Percentiles rank a stretch among this genome's conserved stretches.
phyloP scores from a whole-genome alignment of 1,140 invertebrate species.

The Akabosia matsudoensis region DNA sequence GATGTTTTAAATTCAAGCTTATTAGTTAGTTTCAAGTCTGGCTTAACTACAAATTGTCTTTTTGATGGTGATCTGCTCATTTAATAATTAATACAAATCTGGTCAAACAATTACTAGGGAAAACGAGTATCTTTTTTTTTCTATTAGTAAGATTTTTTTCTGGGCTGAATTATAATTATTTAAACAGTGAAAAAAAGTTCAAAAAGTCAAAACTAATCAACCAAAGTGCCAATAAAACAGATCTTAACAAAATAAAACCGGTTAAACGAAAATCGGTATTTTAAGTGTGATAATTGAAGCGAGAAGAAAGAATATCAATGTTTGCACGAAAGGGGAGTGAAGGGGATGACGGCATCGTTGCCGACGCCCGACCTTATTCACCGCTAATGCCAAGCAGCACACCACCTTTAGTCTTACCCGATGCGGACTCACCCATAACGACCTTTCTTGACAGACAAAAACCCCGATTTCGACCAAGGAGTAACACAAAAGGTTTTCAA shows the following conservation, averaged over 20 bases:
- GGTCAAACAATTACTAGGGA: too few relatives aligned
- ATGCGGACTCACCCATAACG: neutral
- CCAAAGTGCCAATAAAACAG: neutral
- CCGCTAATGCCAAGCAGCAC: slow-evolving; percentile 15
- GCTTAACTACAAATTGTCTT: too few relatives aligned
- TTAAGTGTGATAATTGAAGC: neutral
- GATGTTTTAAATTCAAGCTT: too few relatives aligned
- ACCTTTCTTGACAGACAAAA: slow-evolving; percentile 10
- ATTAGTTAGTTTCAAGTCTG: too few relatives aligned
- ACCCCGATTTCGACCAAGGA: neutral
- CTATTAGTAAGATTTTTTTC: too few relatives aligned
- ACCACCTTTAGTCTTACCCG: neutral
- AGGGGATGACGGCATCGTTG: neutral
- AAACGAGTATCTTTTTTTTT: too few relatives aligned
- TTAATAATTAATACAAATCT: too few relatives aligned
- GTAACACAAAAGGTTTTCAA: neutral
- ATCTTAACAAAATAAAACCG: neutral
- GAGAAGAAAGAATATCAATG: neutral
- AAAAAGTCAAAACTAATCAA: neutral
- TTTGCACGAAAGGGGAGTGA: neutral
- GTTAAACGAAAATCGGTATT: neutral
- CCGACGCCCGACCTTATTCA: slow-evolving; percentile 2
- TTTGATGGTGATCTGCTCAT: too few relatives aligned
- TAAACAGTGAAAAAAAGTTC: too few relatives aligned
- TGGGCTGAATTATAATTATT: too few relatives aligned